A percentile compares a stretch with the other conserved stretches of the same genome.
phyloP scores from a whole-genome alignment of 2,797 vertebrate genomes.

The Aeoliscus strigatus region DNA sequence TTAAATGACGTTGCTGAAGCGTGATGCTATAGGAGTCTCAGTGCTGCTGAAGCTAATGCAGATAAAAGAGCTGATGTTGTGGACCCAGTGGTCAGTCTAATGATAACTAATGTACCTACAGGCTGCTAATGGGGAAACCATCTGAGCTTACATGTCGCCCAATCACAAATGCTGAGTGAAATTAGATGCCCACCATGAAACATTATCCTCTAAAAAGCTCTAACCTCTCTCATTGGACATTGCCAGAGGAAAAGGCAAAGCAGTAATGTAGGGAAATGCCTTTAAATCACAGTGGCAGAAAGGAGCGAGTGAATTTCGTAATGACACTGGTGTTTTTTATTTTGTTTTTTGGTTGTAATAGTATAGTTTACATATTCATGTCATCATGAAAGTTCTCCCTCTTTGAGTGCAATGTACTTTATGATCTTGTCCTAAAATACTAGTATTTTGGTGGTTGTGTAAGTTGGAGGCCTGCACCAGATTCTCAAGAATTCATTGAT shows the following conservation, averaged over 20 bases:
- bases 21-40: slow-evolving; percentile 11
- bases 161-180: slow-evolving; percentile 4
- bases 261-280: not conserved
- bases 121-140: slow-evolving; percentile 17
- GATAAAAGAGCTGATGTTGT: slow-evolving; percentile 36
- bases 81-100: slow-evolving; percentile 30
- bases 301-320: no score
- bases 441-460: no score
- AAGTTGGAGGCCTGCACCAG: not conserved
- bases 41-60: slow-evolving; percentile 42
- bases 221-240: not conserved
- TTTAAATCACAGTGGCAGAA: no score
- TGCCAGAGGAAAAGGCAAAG: not conserved
- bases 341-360: no score
- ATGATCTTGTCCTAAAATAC: no score
- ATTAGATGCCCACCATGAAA: slow-evolving; percentile 9
- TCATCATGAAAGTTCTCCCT: no score
- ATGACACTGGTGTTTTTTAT: no score
- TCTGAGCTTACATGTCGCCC: slow-evolving; percentile 15
- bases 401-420: no score
- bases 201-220: slow-evolving; percentile 2
- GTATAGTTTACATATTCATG: no score
- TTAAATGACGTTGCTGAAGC: slow-evolving; percentile 22
- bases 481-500: not conserved
- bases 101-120: slow-evolving; percentile 39